phyloP scores from a whole-genome alignment of 2,113 vertebrate species.

The Sander vitreus region DNA sequence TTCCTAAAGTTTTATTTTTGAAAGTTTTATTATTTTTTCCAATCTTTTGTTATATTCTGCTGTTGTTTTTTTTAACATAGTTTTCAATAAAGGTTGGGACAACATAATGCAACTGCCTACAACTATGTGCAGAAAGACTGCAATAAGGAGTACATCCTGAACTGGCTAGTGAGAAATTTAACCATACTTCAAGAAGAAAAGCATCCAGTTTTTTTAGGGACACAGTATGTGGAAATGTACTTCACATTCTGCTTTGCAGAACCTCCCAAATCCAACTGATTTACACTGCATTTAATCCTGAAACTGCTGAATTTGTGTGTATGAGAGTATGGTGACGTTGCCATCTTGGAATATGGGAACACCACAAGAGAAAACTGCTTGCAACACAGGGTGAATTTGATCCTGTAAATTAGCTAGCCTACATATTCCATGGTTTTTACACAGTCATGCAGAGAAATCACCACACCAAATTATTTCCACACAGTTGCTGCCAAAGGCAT shows the following conservation, averaged over 20 bases:
- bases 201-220: neutral
- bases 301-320: neutral
- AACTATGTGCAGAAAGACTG: neutral
- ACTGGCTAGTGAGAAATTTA: slow-evolving; percentile 1
- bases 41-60: neutral
- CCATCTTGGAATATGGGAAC: neutral
- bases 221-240: neutral
- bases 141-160: neutral
- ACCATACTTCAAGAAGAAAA: neutral
- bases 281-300: neutral
- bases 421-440: slow-evolving; percentile 5
- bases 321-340: neutral
- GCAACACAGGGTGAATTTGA: neutral
- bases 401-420: slow-evolving; percentile 15
- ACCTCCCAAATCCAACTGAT: neutral
- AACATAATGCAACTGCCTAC: no score
- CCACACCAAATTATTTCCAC: slow-evolving; percentile 10
- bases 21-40: no score
- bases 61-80: neutral
- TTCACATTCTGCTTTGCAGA: slow-evolving; percentile 4
- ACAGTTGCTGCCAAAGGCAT: slow-evolving; percentile 31
- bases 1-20: neutral
- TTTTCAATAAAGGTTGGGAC: no score
- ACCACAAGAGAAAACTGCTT: slow-evolving; percentile 13
- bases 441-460: slow-evolving; percentile 20